Evolutionary conservation across 2,113 vertebrate genomes (phyloP).

Genomic region (Chitala chitala): DNA sequence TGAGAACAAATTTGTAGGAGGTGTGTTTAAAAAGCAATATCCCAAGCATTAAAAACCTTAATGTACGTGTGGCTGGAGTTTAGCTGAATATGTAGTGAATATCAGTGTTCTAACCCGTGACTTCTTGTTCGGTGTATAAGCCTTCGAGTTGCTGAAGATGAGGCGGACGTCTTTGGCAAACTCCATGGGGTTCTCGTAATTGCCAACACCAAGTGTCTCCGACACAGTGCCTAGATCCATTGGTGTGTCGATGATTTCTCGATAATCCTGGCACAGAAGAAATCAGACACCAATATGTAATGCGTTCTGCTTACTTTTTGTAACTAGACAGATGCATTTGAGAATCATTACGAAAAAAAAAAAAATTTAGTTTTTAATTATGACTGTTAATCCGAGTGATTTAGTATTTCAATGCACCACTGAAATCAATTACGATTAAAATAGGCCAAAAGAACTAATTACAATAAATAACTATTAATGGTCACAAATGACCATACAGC

Average conservation of each 20-base stretch:
- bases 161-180: constrained; percentile 90
- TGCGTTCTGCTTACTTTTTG: no score
- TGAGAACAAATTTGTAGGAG: no score
- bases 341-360: no score
- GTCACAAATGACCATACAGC: no score
- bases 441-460: no score
- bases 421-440: no score
- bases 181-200: constrained; percentile 89
- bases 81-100: neutral
- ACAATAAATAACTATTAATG: no score
- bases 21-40: no score
- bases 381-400: no score
- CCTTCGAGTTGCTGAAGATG: constrained; percentile 97
- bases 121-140: constrained; percentile 97
- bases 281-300: neutral
- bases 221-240: constrained; percentile 94
- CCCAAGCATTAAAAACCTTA: neutral
- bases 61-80: neutral
- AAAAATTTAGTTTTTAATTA: no score
- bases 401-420: no score
- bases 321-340: no score
- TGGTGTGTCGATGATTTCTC: constrained; percentile 85
- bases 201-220: constrained; percentile 78
- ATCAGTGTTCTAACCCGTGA: constrained; percentile 73
- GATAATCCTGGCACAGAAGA: constrained; percentile 70